phyloP scores from a whole-genome alignment of 2,797 vertebrate species.

The Sparidentex hasta region DNA sequence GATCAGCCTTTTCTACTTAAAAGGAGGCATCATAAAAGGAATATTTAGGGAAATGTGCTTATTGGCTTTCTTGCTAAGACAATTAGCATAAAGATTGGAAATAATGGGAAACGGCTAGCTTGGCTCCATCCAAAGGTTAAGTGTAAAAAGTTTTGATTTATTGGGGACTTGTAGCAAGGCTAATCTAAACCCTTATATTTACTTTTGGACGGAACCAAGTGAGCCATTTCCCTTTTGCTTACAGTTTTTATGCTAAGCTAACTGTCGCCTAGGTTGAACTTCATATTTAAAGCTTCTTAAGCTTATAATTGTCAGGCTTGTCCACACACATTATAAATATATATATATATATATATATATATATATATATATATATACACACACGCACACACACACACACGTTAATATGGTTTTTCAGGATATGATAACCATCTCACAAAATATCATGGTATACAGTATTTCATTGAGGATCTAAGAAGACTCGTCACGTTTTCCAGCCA shows the following conservation, averaged over 20 bases:
- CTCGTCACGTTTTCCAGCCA: no score
- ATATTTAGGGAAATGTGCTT: conserved; percentile 2
- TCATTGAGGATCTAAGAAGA: no score
- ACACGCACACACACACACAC: no score
- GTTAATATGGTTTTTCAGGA: no score
- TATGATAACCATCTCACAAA: no score
- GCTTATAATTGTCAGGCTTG: neutral
- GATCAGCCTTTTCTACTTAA: neutral
- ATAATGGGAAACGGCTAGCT: neutral
- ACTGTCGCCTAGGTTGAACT: neutral
- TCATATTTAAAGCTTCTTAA: neutral
- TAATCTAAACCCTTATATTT: neutral
- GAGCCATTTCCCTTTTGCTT: neutral
- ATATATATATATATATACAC: no score
- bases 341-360: no score
- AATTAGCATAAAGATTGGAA: neutral
- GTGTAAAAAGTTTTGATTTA: neutral
- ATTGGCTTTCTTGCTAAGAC: neutral
- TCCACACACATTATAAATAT: no score
- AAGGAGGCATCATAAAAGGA: conserved; percentile 17
- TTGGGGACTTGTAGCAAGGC: neutral
- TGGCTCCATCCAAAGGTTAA: neutral
- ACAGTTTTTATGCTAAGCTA: neutral
- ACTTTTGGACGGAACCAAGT: neutral
- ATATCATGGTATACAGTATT: no score